Base-by-base conservation (phyloP, 2,888 invertebrate genomes). In the Norana najaformis region DNA sequence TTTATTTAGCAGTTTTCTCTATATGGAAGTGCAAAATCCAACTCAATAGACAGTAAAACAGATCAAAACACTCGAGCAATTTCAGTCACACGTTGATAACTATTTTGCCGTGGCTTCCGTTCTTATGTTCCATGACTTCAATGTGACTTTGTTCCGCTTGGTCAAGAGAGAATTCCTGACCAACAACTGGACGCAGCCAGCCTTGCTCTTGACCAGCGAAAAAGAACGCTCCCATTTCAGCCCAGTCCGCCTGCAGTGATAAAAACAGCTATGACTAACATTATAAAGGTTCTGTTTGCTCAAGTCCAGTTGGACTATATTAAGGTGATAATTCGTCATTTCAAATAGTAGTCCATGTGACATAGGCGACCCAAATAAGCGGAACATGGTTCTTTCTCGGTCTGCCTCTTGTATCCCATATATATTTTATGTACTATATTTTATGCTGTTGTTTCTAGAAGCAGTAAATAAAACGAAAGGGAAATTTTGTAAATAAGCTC, bases 111-210 rank as follows among this genome's bases (percentile, higher is more conserved):
- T 91, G 91, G 23, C 93, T 90, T 20, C 93, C 93, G 23, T 88
- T 82, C 20, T 92, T 92, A 69, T 93, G 94, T 89, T 94, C 93
- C 88, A 95, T 95, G 91, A 96, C 93, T 89, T 95, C 95, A 83
- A 93, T 91, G 91, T 96, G 95, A 23, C 95, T 95, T 88, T 93
- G 91, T 18, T 93, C 92, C 37, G 94, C 95, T 69, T 95, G 93
- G 1, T 94, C 94, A 89, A 96, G 92, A 16, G 93, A 89, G 91
- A 95, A 95, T 88, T 94, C 94, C 88, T 93, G 94, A 41, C 94
- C 94, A n/a, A 96, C 93, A 16, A 95, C 92, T 6, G 96, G 96
- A 37, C 92, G 93, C 53, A 96, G 89, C 95, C 95, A 95, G 3
- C 95, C 95, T 39, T 93, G 92, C 89, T 93, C 93, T 82, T 95